Base-by-base conservation (phyloP, 1,140 invertebrate genomes). In the Nixonia krombeini region DNA sequence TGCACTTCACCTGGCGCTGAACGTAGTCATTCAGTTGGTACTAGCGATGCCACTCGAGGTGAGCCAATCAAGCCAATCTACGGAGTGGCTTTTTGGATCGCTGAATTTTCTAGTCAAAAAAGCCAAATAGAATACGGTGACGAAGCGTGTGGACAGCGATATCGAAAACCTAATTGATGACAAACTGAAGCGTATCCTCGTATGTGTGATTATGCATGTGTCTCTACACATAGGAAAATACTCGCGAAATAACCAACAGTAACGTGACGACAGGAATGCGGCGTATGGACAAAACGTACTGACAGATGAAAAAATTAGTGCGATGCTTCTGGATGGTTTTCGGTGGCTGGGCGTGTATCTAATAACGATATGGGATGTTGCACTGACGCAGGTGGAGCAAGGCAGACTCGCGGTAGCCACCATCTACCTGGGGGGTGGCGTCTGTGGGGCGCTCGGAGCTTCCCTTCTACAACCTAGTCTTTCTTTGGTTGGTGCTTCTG, bases 401-500 rank as follows among this genome's bases (percentile, higher is more conserved):
- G 91, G 93, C 52, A 91, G 89, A 82, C 87, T 91, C 82, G 87
- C 92, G 57, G 89, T 95, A 45, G 86, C 89, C 18, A 70, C 88
- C 12, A 85, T 94, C 68, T 95, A 94, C 83, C 50, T 89, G 4
- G 86, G 87, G 8, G 93, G 93, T 13, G 90, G 91, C 31, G 79
- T 89, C 33, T 88, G 87, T 26, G 91, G 93, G 38, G 91, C 91
- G 1, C 81, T 94, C 28, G 91, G 93, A 25, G 92, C 93, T 5
- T 93, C 92, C 5, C 87, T 93, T 58, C 83, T 93, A 67, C 94
- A 96, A 82, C 93, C 94, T 0, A 82, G 86, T 71, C 88, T 94
- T 33, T 90, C 87, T 65, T 87, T 99, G 46, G 91, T 96, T 37
- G 96, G 96, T 10, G 94, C 96, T 35, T 96, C 94, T 38, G 96